Evolutionary conservation across 1,140 invertebrate species (phyloP).

Genomic region (Scaptomyza montana): DNA sequence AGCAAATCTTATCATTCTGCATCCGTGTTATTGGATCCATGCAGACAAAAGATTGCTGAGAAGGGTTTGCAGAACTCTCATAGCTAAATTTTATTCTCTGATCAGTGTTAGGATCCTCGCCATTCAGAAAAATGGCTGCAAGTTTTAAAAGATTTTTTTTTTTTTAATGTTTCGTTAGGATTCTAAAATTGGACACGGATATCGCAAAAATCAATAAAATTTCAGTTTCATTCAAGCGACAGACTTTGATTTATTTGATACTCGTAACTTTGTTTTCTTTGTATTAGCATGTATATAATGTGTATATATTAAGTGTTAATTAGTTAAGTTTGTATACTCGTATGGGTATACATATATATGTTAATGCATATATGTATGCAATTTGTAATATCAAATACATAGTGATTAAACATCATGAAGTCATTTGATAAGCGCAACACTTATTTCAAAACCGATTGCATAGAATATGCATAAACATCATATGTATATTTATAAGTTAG

Average conservation of each 20-base stretch:
- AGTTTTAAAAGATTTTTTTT: too few species aligned
- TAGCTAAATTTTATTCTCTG: too few species aligned
- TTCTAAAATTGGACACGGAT: neutral
- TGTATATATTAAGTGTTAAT: constrained; percentile 74
- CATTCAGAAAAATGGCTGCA: too few species aligned
- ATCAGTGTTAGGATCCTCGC: too few species aligned
- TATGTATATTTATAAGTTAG: constrained; percentile 59
- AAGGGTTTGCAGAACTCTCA: too few species aligned
- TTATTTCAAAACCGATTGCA: constrained; percentile 52
- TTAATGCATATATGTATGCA: constrained; percentile 32
- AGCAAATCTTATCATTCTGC: too few species aligned
- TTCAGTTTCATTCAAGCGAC: constrained; percentile 54
- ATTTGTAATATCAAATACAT: constrained; percentile 77
- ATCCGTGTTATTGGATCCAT: too few species aligned
- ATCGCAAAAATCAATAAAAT: neutral
- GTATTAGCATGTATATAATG: constrained; percentile 41
- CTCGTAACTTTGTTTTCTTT: constrained; percentile 65
- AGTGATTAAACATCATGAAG: constrained; percentile 52
- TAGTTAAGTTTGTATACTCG: constrained; percentile 62
- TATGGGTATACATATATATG: constrained; percentile 21
- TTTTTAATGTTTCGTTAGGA: too few species aligned
- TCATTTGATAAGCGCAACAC: constrained; percentile 62
- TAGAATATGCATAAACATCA: constrained; percentile 25
- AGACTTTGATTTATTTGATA: constrained; percentile 70
- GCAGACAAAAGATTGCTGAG: too few species aligned